Base-by-base conservation (phyloP, 2,888 invertebrate species). In the Noctua janthina region DNA sequence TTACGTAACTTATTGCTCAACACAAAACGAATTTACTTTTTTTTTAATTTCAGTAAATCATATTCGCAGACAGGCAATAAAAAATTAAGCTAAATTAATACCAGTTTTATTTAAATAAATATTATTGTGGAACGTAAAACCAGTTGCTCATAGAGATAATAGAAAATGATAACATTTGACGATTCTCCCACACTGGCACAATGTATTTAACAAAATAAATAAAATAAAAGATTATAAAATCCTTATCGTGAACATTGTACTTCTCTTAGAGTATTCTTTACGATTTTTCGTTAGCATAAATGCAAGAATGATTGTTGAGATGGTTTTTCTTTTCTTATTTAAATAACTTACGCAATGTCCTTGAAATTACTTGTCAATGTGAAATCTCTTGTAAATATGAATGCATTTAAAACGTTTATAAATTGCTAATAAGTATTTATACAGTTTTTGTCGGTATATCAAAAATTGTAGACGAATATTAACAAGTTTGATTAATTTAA, bases 151-250 rank as follows among this genome's bases (percentile, higher is more conserved):
- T 15, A 23, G 29, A 67, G 13, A 51, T 81, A 23, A 51, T 46
- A 39, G 39, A 76, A 20, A 56, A 67, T 35, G 20, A 51, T 76
- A 66, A 64, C 17, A 73, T 70, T 74, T 35, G 56, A 66, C 56
- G 29, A 70, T 74, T 83, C 69, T 83, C 83, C 59, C 83, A 78
- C 78, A 46, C 35, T 23, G n/a, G 4, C 23, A 82, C 83, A 78
- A 73, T 56, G 49, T 35, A 13, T 69, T 68, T 64, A 0, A 2
- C 11, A 39, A 29, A 15, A 35, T 35, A 73, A 20, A 51, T 51
- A 49, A 59, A 56, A 81, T 17, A 35, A 39, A 73, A 10, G 15
- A 29, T 17, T 46, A 17, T 74, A 54, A 67, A n/a, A 59, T 54
- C 23, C 8, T 51, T 70, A 68, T 54, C 82, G 10, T 68, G 23